Evolutionary conservation across 2,113 vertebrate species (phyloP), one percentile per base, ranked within the genome.

Genomic region (Martes martes): DNA sequence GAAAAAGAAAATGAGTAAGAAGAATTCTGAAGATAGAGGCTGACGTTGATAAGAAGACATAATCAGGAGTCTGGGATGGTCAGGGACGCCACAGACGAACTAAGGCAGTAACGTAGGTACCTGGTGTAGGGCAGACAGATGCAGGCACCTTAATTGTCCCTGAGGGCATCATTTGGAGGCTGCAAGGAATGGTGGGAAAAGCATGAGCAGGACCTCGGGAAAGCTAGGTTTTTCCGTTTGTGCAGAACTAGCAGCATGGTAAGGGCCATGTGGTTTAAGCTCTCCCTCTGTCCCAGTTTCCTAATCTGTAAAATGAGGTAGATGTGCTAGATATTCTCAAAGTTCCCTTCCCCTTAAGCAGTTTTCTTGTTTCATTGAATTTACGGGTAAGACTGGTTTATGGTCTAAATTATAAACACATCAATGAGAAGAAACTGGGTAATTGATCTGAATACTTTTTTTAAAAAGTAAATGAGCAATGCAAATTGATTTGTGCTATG

Each of bases 381-480:
- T 50, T 81, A 79, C 1, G 83, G 65, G 16, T 80, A 82, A 97
- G 78, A 59, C 26, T 90, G 50, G 42, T 24, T 87, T 83, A 83
- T 71, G 21, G 31, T 52, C 45, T 92, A 23, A 42, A 69, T 91
- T 65, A 59, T 84, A 88, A 80, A 71, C 14, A 95, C 50, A 50
- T 73, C 33, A 89, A 33, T 84, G 82, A 67, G 23, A 59, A 92
- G 18, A 90, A 61, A 69, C 39, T 63, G 16, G 80, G 45, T 45
- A 55, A 24, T 47, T 93, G 50, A 65, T 61, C 31, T 90, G 4
- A 83, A 26, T 81, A n/a, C 33, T 94, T 94, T 86, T 80, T 89
- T 61, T 19, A 83, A 91, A 52, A 71, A 84, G 45, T 88, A 55
- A 95, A 36, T 76, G 80, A 94, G 65, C 89, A 85, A 89, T 82